Conservation (phyloP, 2,113 vertebrate genomes). For the Hystrix brachyura region DNA sequence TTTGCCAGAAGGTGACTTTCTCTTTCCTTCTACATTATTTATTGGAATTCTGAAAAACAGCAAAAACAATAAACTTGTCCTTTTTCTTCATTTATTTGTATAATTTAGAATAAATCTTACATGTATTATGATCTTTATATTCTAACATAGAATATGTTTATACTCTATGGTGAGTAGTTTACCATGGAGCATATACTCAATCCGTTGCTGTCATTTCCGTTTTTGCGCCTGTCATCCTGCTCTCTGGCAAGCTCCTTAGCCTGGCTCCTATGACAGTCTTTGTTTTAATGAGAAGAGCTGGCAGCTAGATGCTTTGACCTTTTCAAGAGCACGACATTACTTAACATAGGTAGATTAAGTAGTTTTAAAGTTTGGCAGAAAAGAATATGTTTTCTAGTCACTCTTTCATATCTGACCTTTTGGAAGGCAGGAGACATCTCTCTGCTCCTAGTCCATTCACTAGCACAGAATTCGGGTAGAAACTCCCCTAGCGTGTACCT, state of each 20-base stretch:
- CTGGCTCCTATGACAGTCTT: slow-evolving; percentile 16
- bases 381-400: slow-evolving; percentile 55
- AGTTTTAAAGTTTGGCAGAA: slow-evolving; percentile 63
- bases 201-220: neutral
- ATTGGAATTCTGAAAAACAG: slow-evolving; percentile 28
- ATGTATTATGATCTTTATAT: neutral
- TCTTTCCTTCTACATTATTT: neutral
- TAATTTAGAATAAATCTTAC: neutral
- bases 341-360: slow-evolving; percentile 58
- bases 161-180: neutral
- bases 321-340: slow-evolving; percentile 62
- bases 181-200: neutral
- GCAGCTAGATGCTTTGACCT: slow-evolving; percentile 72
- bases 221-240: neutral
- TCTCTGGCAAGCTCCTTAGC: slow-evolving; percentile 28
- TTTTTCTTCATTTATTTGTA: slow-evolving; percentile 4
- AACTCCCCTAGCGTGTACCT: slow-evolving; percentile 22
- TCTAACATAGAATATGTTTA: neutral
- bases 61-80: neutral
- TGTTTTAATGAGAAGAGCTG: slow-evolving; percentile 60
- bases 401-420: slow-evolving; percentile 64
- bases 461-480: neutral
- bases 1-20: slow-evolving; percentile 30
- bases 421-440: slow-evolving; percentile 1
- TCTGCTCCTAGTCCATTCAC: neutral